Evolutionary conservation across 2,113 vertebrate genomes (phyloP).

Genomic region (Ariopsis seemanni): DNA sequence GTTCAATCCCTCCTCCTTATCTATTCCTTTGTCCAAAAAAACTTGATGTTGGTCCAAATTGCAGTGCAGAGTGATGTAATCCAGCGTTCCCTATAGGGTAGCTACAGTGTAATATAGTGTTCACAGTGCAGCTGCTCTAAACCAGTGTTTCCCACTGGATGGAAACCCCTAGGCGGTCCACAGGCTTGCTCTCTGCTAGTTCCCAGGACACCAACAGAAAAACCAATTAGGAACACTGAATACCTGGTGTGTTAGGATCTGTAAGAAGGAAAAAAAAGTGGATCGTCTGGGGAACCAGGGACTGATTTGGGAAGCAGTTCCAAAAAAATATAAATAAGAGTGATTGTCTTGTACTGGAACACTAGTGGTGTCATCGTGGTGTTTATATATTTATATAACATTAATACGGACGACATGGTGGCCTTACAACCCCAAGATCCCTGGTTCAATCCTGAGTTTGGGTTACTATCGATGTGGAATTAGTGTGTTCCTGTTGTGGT

Average conservation of each 20-base stretch:
- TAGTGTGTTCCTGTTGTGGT: neutral
- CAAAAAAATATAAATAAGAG: neutral
- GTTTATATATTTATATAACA: no score
- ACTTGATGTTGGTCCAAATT: neutral
- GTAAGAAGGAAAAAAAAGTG: neutral
- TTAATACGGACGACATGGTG: neutral
- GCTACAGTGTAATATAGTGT: neutral
- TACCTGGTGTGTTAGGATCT: neutral
- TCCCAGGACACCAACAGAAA: neutral
- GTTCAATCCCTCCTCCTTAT: neutral
- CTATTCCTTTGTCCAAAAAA: neutral
- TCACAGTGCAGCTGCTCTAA: constrained; percentile 10
- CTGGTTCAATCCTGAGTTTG: neutral
- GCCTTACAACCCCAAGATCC: neutral
- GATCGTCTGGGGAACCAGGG: neutral
- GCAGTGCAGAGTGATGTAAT: neutral
- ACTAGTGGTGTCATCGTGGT: neutral
- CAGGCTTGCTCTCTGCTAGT: neutral
- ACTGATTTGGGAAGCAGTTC: neutral
- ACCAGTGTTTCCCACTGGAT: neutral
- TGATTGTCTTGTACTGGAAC: neutral
- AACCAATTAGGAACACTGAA: constrained; percentile 12
- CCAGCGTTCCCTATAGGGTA: neutral
- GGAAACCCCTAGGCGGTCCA: neutral
- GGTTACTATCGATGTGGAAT: neutral